phyloP scores from a whole-genome alignment of 2,888 invertebrate species.

The Drosophila algonquin region DNA sequence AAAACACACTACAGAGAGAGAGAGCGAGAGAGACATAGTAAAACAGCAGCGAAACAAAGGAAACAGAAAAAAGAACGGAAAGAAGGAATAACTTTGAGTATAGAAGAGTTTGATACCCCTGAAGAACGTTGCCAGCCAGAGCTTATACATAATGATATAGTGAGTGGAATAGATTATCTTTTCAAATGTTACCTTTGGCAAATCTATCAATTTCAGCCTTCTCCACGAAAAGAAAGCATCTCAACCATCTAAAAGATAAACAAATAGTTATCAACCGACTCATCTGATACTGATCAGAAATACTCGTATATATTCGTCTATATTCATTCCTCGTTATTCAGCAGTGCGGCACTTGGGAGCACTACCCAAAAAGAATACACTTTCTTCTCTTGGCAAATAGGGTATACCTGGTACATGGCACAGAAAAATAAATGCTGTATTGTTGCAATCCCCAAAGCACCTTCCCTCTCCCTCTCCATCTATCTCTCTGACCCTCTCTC shows the following conservation, averaged over 20 bases:
- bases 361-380: not conserved
- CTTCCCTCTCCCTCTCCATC: not conserved
- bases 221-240: too few relatives aligned
- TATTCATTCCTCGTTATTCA: not conserved
- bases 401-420: not conserved
- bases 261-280: too few relatives aligned
- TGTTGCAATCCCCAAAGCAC: conserved; percentile 54
- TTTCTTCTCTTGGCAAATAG: not conserved
- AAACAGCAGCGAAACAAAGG: conserved; percentile 30
- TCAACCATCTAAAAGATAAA: too few relatives aligned
- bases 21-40: conserved; percentile 5
- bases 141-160: too few relatives aligned
- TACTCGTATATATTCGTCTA: too few relatives aligned
- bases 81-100: not conserved
- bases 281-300: too few relatives aligned
- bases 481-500: not conserved
- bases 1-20: not conserved
- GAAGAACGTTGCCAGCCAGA: too few relatives aligned
- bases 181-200: too few relatives aligned
- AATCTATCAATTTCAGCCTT: too few relatives aligned
- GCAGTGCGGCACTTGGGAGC: not conserved
- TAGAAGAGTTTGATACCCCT: not conserved
- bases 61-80: conserved; percentile 5
- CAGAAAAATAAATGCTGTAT: conserved; percentile 47
- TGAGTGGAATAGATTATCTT: too few relatives aligned